A percentile compares a stretch with the other conserved stretches of the same genome.
These are phyloP conservation scores for Perizoma flavofasciatum DNA, from an alignment of 2,888 invertebrate genomes.

Conservation along the genomic window DNA sequence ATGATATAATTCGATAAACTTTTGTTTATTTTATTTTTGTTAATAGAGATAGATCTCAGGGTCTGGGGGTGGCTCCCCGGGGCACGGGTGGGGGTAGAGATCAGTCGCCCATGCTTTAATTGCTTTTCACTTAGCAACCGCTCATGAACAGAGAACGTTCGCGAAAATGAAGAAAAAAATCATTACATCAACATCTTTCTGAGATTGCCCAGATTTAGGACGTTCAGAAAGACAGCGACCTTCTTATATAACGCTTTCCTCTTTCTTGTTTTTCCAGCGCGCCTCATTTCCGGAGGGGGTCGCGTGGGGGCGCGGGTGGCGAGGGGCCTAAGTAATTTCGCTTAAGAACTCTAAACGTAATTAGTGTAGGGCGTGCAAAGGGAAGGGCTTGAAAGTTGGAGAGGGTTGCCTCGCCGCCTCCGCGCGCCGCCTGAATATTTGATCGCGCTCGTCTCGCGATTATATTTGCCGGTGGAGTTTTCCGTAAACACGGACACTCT, in stretches of 20 bases:
- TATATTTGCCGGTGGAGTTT: slow-evolving; percentile 82
- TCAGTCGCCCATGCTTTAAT: slow-evolving; percentile 85
- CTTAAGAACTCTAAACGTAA: slow-evolving; percentile 88
- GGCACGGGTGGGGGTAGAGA: slow-evolving; percentile 66
- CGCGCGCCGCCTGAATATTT: slow-evolving; percentile 80
- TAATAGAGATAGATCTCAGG: slow-evolving; percentile 64
- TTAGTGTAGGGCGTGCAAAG: slow-evolving; percentile 86
- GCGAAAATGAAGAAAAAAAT: slow-evolving; percentile 82
- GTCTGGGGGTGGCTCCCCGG: slow-evolving; percentile 43
- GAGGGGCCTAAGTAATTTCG: slow-evolving; percentile 87
- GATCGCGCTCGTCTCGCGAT: slow-evolving; percentile 82
- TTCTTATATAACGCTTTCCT: slow-evolving; percentile 80
- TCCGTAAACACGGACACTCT: slow-evolving; percentile 80
- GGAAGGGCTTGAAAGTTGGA: slow-evolving; percentile 85
- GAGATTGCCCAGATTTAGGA: slow-evolving; percentile 82
- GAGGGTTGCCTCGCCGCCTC: slow-evolving; percentile 82
- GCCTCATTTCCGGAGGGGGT: slow-evolving; percentile 81
- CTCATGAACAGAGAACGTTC: slow-evolving; percentile 79
- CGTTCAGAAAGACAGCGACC: slow-evolving; percentile 74
- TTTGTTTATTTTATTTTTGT: slow-evolving; percentile 66
- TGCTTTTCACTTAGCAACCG: slow-evolving; percentile 84
- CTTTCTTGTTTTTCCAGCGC: slow-evolving; percentile 82
- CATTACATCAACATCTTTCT: slow-evolving; percentile 83
- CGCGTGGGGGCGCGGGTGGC: slow-evolving; percentile 72
- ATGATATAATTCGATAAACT: too few species aligned